Evolutionary conservation across 1,140 invertebrate species (phyloP).

Genomic region (Ladona fulva): DNA sequence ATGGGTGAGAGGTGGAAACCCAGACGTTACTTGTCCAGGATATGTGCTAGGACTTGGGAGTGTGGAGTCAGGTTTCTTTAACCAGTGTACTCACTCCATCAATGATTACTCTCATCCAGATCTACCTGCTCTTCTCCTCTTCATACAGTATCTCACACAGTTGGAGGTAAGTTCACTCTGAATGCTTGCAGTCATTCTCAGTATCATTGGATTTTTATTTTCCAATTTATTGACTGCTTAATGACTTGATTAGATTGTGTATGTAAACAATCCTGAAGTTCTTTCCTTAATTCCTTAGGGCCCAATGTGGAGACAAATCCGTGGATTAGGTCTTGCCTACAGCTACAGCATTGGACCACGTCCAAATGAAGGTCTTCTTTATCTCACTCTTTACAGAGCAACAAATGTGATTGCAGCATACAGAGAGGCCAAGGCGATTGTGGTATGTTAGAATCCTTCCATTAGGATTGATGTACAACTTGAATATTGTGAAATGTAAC

Average conservation of each 20-base stretch:
- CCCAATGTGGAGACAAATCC: conserved; percentile 76
- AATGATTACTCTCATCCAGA: conserved; percentile 52
- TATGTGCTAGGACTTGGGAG: conserved; percentile 71
- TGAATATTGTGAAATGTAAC: too few relatives aligned
- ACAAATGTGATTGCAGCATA: conserved; percentile 69
- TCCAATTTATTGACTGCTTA: too few relatives aligned
- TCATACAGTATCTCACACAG: conserved; percentile 79
- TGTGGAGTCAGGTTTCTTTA: conserved; percentile 68
- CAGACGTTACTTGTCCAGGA: conserved; percentile 34
- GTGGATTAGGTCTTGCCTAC: conserved; percentile 79
- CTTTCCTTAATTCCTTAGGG: conserved; percentile 45
- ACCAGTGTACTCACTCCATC: conserved; percentile 55
- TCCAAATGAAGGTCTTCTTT: conserved; percentile 59
- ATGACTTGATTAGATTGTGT: too few relatives aligned
- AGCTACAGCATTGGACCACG: conserved; percentile 52
- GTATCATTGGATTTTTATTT: not conserved
- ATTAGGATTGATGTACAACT: too few relatives aligned
- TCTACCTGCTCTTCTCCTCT: conserved; percentile 62
- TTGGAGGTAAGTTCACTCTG: conserved; percentile 49
- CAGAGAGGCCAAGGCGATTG: conserved; percentile 60
- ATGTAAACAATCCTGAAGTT: not conserved
- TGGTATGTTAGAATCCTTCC: conserved; percentile 45
- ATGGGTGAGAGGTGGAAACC: conserved; percentile 26
- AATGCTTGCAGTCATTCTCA: not conserved
- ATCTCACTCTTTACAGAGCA: conserved; percentile 60